Base-by-base conservation (phyloP, 92 coral and sea anemone genomes). In the Porites divaricata region DNA sequence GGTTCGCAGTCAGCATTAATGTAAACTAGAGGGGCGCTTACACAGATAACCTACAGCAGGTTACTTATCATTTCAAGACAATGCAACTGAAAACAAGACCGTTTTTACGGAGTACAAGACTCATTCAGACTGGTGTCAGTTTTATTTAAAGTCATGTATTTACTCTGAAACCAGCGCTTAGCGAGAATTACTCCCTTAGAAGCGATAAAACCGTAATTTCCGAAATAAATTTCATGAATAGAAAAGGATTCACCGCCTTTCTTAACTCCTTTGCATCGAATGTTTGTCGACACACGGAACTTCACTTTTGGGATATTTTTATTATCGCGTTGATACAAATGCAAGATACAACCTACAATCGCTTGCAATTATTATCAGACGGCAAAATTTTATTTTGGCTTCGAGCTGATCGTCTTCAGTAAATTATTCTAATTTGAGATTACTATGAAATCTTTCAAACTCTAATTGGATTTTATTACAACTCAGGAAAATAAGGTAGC, bases 391-490 rank as follows among this genome's bases (percentile, higher is more conserved):
- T 84, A 84, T 84, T 84, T 63, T 84, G 88, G 77, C 88, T 84
- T 67, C 81, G 58, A 84, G 22, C 16, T 75, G 77, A 84, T 84
- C 81, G 82, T 69, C 75, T 74, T 84, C 41, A 76, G 81, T 75
- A 84, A 75, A 84, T 75, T 65, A 84, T 84, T 75, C 53, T 64
- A 67, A 84, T 70, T 84, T 76, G 82, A 75, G 58, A 84, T 84
- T 84, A 75, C 82, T 75, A 48, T 63, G 81, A 53, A 75, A 75
- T 84, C 81, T 84, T 75, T 84, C 82, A 84, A 75, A 84, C 74
- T 84, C 67, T 84, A 84, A 84, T 84, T 84, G 75, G 88, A 84
- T 76, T 84, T 84, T 75, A 76, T 84, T 75, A 28, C 81, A 66
- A 75, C 76, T 65, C 75, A 23, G 51, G 19, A 82, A 72, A 71